phyloP scores from a whole-genome alignment of 2,113 vertebrate species.

The Rattus rattus region DNA sequence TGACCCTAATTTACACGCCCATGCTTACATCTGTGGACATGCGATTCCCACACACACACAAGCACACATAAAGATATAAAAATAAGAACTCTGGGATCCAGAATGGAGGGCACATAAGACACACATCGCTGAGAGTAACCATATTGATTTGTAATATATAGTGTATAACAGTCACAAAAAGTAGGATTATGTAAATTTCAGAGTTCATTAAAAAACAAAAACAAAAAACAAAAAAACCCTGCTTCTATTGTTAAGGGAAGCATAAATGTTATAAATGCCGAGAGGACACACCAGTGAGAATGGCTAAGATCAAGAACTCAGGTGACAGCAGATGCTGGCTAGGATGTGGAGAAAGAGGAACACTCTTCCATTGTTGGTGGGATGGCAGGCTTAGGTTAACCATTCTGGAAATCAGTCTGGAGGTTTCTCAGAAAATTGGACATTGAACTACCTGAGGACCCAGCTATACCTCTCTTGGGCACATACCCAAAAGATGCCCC shows the following conservation, averaged over 20 bases:
- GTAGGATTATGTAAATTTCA: conserved; percentile 43
- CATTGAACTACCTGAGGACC: no score
- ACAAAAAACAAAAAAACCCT: neutral
- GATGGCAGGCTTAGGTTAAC: no score
- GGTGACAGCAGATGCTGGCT: no score
- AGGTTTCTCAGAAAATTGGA: no score
- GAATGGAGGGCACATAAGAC: neutral
- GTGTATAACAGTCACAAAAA: neutral
- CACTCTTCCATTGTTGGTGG: no score
- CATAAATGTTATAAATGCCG: conserved; percentile 4
- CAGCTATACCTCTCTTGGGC: no score
- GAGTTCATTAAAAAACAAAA: neutral
- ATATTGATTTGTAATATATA: neutral
- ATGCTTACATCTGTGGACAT: neutral
- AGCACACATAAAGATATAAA: neutral
- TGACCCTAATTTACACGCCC: neutral
- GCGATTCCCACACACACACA: neutral
- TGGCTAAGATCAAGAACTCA: no score
- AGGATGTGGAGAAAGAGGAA: no score
- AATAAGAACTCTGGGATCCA: neutral
- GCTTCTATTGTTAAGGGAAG: neutral
- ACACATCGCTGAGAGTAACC: neutral
- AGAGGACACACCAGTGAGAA: no score
- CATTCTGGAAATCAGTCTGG: no score
- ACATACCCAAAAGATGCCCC: no score